These are phyloP conservation scores for Rynchops niger DNA, from an alignment of 2,113 vertebrate genomes.

Conservation along the genomic window DNA sequence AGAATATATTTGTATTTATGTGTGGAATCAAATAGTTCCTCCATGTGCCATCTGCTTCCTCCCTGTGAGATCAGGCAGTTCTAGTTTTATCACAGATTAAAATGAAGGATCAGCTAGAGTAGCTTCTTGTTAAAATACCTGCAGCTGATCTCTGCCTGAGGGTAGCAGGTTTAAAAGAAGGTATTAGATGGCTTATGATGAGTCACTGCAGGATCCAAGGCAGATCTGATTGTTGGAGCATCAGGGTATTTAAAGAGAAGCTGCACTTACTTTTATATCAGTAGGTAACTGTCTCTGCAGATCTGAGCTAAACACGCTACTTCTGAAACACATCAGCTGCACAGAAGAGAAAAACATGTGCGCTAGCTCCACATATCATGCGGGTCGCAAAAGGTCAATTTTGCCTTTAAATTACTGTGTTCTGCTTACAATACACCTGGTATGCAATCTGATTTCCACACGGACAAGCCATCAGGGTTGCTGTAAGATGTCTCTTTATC, in stretches of 20 bases:
- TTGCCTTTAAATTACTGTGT: neutral
- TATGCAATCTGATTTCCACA: conserved; percentile 1
- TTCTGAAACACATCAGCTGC: conserved; percentile 13
- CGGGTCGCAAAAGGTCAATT: conserved; percentile 2
- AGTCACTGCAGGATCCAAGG: neutral
- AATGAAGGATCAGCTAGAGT: neutral
- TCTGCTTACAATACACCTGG: conserved; percentile 30
- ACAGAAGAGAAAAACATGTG: neutral
- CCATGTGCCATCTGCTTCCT: neutral
- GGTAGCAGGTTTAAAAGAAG: neutral
- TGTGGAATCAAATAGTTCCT: neutral
- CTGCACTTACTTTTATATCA: neutral
- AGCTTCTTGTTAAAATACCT: neutral
- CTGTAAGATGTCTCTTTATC: neutral
- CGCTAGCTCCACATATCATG: neutral
- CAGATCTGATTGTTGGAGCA: neutral
- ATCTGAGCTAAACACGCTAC: neutral
- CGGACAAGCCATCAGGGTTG: neutral
- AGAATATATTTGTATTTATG: neutral
- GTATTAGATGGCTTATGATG: neutral
- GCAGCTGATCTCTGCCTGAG: neutral
- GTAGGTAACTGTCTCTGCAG: neutral
- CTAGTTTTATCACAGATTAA: neutral
- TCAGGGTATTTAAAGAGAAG: neutral
- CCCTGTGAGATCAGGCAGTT: neutral